A percentile compares a stretch with the other conserved stretches of the same genome.
Conservation (phyloP, 1,140 invertebrate species). For the Scaptomyza montana region DNA sequence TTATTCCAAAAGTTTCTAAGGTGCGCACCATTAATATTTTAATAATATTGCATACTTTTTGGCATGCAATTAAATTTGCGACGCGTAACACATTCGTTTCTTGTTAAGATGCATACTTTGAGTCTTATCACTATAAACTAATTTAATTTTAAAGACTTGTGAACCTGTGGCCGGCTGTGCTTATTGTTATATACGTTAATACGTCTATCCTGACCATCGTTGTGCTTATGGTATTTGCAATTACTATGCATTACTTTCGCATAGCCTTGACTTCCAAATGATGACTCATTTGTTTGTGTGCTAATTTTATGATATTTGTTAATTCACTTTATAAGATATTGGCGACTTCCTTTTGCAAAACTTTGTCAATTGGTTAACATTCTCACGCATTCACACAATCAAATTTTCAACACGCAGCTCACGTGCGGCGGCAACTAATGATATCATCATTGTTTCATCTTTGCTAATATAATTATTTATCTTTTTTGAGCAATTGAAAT, state of each 20-base stretch:
- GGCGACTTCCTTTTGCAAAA: constrained; percentile 25
- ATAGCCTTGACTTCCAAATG: neutral
- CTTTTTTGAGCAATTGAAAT: constrained; percentile 62
- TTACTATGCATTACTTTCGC: too few species aligned
- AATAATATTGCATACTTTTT: constrained; percentile 5
- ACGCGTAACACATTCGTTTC: too few species aligned
- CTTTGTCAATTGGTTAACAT: constrained; percentile 19
- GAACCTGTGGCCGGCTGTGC: too few species aligned
- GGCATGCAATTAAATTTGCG: neutral
- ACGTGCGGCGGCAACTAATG: constrained; percentile 54
- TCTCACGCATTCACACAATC: constrained; percentile 29
- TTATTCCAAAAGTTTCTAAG: neutral
- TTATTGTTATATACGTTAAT: too few species aligned
- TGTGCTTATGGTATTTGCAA: too few species aligned
- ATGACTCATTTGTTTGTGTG: neutral
- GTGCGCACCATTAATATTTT: neutral
- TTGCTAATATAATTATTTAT: constrained; percentile 23
- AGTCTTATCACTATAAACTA: too few species aligned
- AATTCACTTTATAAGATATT: constrained; percentile 26
- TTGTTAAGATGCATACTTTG: too few species aligned
- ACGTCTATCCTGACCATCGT: too few species aligned
- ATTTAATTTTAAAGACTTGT: too few species aligned
- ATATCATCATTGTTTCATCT: constrained; percentile 63
- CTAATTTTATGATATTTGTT: constrained; percentile 8
- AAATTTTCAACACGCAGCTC: constrained; percentile 50